These are phyloP conservation scores for Palythoa grandiflora DNA, from an alignment of 92 coral and sea anemone genomes.

Conservation along the genomic window DNA sequence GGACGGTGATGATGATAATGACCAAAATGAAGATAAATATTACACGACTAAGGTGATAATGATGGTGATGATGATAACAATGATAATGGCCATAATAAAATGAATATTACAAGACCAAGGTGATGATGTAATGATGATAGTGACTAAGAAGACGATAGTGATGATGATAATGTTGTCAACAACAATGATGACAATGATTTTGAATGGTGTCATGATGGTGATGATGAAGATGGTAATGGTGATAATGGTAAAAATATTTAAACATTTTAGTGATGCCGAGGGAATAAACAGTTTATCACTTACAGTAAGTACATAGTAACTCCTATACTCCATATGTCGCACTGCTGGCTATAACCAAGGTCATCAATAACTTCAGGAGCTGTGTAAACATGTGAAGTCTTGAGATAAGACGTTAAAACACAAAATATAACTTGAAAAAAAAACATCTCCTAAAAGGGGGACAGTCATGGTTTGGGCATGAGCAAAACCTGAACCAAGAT, in stretches of 20 bases:
- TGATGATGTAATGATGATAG: neutral
- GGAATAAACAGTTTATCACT: conserved; percentile 41
- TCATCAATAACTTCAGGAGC: conserved; percentile 99
- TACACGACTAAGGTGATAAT: no score
- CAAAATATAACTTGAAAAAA: neutral
- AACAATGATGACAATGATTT: no score
- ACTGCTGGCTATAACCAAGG: conserved; percentile 97
- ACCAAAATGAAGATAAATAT: no score
- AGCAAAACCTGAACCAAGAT: no score
- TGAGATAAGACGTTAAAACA: neutral
- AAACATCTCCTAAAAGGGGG: neutral
- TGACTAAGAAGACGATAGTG: neutral
- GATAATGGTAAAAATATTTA: neutral
- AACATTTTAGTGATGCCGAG: neutral
- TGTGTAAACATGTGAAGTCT: conserved; percentile 26
- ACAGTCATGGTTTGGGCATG: neutral
- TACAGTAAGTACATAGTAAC: conserved; percentile 95
- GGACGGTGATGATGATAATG: neutral
- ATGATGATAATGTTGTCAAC: no score
- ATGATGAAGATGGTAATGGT: neutral
- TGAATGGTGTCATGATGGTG: neutral
- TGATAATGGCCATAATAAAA: no score
- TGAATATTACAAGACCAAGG: neutral
- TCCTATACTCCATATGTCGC: conserved; percentile 99
- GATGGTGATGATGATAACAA: neutral